Evolutionary conservation across 2,113 vertebrate species (phyloP).

Genomic region (Xiphorhynchus elegans): DNA sequence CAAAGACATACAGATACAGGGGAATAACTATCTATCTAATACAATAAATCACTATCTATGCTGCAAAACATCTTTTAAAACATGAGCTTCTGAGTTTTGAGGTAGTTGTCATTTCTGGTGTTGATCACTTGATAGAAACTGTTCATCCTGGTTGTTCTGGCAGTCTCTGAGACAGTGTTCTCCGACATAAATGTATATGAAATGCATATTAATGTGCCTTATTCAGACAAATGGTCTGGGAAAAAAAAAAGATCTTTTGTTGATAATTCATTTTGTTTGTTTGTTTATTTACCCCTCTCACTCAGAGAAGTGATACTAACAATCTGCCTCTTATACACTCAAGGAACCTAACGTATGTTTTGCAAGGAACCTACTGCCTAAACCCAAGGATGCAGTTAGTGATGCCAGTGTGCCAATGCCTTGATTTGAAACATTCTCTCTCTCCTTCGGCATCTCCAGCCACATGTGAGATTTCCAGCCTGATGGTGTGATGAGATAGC

Average conservation of each 20-base stretch:
- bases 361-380: neutral
- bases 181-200: neutral
- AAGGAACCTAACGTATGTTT: neutral
- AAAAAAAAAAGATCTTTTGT: neutral
- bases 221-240: neutral
- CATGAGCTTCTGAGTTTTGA: too few relatives aligned
- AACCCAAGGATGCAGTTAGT: neutral
- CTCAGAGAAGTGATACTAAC: neutral
- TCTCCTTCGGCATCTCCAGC: neutral
- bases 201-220: neutral
- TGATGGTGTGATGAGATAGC: neutral
- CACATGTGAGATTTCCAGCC: neutral
- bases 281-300: neutral
- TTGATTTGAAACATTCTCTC: neutral
- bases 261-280: neutral
- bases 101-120: too few relatives aligned
- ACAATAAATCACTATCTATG: too few relatives aligned
- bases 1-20: too few relatives aligned
- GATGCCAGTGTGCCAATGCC: neutral
- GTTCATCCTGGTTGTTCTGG: too few relatives aligned
- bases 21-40: too few relatives aligned
- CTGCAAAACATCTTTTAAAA: too few relatives aligned
- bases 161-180: too few relatives aligned
- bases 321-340: neutral
- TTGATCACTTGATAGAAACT: too few relatives aligned